Evolutionary conservation across 2,113 vertebrate genomes (phyloP).

Genomic region (Dermatemys mawii): DNA sequence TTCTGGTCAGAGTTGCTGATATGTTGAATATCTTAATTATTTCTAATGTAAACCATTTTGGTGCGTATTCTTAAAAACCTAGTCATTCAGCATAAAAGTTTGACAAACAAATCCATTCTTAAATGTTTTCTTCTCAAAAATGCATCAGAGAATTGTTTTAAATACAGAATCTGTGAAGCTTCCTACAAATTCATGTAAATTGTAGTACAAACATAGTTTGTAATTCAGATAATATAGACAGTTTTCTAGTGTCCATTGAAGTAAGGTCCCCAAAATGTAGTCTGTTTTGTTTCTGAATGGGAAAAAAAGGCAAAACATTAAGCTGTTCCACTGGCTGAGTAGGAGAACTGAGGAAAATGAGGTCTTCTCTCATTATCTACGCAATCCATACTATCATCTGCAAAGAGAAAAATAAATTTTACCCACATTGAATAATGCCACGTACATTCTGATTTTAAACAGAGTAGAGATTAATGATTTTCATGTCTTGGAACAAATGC

Average conservation of each 20-base stretch:
- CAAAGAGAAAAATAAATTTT: background rate
- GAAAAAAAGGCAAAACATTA: constrained; percentile 75
- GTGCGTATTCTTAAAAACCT: constrained; percentile 75
- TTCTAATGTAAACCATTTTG: constrained; percentile 74
- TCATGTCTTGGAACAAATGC: background rate
- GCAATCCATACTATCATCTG: constrained; percentile 94
- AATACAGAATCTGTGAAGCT: constrained; percentile 68
- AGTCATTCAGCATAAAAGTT: constrained; percentile 73
- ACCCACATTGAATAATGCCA: background rate
- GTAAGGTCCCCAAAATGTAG: constrained; percentile 82
- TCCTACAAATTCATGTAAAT: constrained; percentile 78
- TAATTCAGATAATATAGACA: constrained; percentile 77
- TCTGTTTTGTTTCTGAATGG: constrained; percentile 77
- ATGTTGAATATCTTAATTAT: constrained; percentile 67
- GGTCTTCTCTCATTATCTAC: constrained; percentile 93
- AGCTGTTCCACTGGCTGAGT: constrained; percentile 93
- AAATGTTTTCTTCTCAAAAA: constrained; percentile 71
- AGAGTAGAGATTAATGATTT: fast-evolving
- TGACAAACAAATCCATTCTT: background rate
- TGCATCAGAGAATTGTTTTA: constrained; percentile 73
- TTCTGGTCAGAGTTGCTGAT: constrained; percentile 59
- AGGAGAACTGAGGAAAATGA: constrained; percentile 98
- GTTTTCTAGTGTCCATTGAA: constrained; percentile 82
- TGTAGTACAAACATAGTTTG: constrained; percentile 81
- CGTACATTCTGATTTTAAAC: background rate